phyloP scores from a whole-genome alignment of 2,113 vertebrate species.

The Urocolius indicus region DNA sequence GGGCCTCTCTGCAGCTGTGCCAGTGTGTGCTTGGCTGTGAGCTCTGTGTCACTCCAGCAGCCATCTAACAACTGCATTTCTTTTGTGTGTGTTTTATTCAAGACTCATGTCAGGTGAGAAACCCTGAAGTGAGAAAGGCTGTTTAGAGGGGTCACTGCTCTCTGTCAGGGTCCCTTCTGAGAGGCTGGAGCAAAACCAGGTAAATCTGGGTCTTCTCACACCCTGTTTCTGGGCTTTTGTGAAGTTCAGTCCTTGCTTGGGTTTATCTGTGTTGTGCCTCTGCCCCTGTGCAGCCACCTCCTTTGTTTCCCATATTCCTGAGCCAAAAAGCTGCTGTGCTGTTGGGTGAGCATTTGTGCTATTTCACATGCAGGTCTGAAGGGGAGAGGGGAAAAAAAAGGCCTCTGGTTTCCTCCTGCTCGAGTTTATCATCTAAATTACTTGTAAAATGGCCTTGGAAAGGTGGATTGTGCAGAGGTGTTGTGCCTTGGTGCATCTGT shows the following conservation, averaged over 20 bases:
- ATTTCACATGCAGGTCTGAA: background rate
- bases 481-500: background rate
- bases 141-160: accelerated
- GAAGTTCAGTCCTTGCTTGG: accelerated
- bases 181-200: background rate
- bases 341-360: accelerated
- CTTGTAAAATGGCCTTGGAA: background rate
- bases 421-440: background rate
- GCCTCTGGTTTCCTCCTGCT: background rate
- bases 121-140: background rate
- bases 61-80: background rate
- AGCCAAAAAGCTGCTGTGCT: background rate
- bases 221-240: accelerated
- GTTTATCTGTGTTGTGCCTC: background rate
- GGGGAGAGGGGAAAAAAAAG: background rate
- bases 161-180: accelerated
- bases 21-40: background rate
- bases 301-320: accelerated
- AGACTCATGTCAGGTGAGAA: accelerated
- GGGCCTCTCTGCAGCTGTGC: background rate
- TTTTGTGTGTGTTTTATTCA: background rate
- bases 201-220: background rate
- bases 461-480: background rate
- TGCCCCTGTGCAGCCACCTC: accelerated
- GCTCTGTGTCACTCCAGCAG: accelerated